Conservation (phyloP, 2,797 vertebrate species). For the Lepus townsendii region DNA sequence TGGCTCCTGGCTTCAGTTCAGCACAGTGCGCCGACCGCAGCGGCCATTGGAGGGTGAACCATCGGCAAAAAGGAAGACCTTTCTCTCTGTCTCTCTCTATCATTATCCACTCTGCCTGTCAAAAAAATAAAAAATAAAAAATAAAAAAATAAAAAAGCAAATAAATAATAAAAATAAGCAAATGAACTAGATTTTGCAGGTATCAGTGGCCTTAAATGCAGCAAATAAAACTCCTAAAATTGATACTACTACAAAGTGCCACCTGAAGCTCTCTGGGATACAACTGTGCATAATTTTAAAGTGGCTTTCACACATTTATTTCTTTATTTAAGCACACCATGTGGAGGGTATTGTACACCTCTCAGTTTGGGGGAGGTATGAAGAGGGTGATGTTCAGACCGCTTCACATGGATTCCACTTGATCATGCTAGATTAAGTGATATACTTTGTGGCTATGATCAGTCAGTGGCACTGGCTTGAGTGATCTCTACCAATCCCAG, state of each 20-base stretch:
- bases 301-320: conserved; percentile 84
- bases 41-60: too few relatives aligned
- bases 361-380: conserved; percentile 84
- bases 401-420: conserved; percentile 89
- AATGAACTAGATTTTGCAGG: conserved; percentile 86
- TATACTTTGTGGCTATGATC: conserved; percentile 86
- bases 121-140: too few relatives aligned
- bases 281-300: conserved; percentile 89
- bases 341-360: conserved; percentile 87
- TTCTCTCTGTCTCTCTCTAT: too few relatives aligned
- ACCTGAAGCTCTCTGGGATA: conserved; percentile 94
- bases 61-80: too few relatives aligned
- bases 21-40: too few relatives aligned
- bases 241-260: conserved; percentile 94
- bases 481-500: conserved; percentile 93
- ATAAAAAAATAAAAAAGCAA: too few relatives aligned
- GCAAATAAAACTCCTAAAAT: conserved; percentile 89
- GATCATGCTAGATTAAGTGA: conserved; percentile 84
- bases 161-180: conserved; percentile 3
- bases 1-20: too few relatives aligned
- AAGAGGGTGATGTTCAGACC: conserved; percentile 89
- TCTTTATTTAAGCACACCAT: conserved; percentile 88
- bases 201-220: conserved; percentile 89
- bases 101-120: too few relatives aligned
- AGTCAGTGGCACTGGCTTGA: conserved; percentile 95